Conservation (phyloP, 2,113 vertebrate species). For the Arothron firmamentum region DNA sequence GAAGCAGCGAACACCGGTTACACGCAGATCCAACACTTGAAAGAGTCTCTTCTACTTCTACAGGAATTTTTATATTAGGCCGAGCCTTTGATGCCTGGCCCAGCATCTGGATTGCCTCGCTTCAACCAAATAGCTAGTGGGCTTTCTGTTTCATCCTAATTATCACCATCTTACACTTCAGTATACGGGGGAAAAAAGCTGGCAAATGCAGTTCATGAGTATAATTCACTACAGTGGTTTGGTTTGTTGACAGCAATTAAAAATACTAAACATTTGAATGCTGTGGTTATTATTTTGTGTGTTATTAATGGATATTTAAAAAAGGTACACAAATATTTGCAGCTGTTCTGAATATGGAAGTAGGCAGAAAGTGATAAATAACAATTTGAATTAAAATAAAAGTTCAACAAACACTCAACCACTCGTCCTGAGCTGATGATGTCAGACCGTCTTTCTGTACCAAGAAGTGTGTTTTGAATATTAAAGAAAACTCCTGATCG, state of each 20-base stretch:
- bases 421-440: not conserved
- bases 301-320: too few species aligned
- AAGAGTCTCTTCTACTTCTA: constrained; percentile 4
- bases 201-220: too few species aligned
- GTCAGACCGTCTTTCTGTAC: constrained; percentile 1
- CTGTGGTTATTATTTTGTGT: too few species aligned
- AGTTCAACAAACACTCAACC: too few species aligned
- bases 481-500: constrained; percentile 11
- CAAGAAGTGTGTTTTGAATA: constrained; percentile 11
- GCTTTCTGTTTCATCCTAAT: constrained; percentile 28
- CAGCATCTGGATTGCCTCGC: constrained; percentile 17
- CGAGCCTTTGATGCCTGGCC: constrained; percentile 31
- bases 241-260: too few species aligned
- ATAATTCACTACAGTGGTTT: too few species aligned
- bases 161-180: constrained; percentile 1
- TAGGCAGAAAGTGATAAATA: not conserved
- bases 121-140: constrained; percentile 20
- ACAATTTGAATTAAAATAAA: too few species aligned
- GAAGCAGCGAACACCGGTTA: constrained; percentile 48
- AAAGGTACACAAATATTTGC: too few species aligned
- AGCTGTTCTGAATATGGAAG: not conserved
- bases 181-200: too few species aligned
- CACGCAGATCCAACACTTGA: constrained; percentile 8
- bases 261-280: too few species aligned
- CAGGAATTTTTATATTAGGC: constrained; percentile 8